Percentiles rank a stretch among this genome's conserved stretches.
phyloP scores from a whole-genome alignment of 2,797 vertebrate genomes.

The Pangasius sanitwongsei region DNA sequence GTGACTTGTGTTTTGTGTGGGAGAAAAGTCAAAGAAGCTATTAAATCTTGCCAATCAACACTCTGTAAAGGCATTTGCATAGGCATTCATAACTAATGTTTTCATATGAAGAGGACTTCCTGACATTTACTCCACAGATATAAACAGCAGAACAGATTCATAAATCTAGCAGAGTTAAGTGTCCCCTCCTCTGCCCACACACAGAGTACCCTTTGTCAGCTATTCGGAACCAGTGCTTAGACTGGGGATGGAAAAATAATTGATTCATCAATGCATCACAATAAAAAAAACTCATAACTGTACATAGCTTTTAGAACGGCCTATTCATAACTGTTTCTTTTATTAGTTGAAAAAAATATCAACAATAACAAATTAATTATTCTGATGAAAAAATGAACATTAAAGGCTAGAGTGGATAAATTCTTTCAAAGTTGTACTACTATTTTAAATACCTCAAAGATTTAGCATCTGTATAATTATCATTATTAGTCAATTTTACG shows the following conservation, averaged over 20 bases:
- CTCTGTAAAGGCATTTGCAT: constrained; percentile 11
- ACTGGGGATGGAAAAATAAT: not conserved
- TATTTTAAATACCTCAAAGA: not conserved
- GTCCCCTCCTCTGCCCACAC: not conserved
- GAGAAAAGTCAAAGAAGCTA: constrained; percentile 11
- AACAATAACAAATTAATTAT: not conserved
- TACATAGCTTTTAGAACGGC: not conserved
- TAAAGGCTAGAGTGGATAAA: not conserved
- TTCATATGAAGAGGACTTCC: not conserved
- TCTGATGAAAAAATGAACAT: not conserved
- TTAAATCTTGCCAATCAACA: constrained; percentile 8
- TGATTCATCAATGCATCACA: not conserved
- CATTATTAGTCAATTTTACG: no score
- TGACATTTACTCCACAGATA: constrained; percentile 1
- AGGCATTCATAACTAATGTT: constrained; percentile 13
- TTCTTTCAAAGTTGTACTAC: not conserved
- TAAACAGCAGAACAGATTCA: not conserved
- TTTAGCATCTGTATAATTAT: not conserved
- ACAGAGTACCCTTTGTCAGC: not conserved
- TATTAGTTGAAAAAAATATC: not conserved
- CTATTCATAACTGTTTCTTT: not conserved
- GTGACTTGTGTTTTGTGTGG: not conserved
- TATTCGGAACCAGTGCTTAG: not conserved
- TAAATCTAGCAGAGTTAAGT: constrained; percentile 13
- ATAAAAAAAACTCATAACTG: not conserved